A percentile compares a stretch with the other conserved stretches of the same genome.
phyloP scores from a whole-genome alignment of 23 tunicate genomes.

The Phallusia fumigata region DNA sequence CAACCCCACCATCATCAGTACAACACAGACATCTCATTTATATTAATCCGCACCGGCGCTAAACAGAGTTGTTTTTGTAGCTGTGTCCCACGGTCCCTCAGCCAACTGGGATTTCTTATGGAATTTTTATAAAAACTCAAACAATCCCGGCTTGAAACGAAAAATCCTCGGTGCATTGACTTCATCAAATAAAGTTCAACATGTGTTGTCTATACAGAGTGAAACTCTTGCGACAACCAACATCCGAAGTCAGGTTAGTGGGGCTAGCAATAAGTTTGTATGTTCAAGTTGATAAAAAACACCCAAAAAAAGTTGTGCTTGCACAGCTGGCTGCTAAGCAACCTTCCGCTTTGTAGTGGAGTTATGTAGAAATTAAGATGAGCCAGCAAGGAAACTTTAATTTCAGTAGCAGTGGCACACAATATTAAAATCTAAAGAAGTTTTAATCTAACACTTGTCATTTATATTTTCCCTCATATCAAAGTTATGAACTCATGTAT shows the following conservation, averaged over 20 bases:
- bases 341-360: too few relatives aligned
- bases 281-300: neutral
- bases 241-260: constrained; percentile 57
- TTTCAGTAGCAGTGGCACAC: too few relatives aligned
- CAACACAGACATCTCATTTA: too few relatives aligned
- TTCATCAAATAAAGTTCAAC: constrained; percentile 16
- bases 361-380: too few relatives aligned
- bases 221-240: constrained; percentile 46
- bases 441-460: too few relatives aligned
- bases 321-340: neutral
- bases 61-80: constrained; percentile 17
- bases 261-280: too few relatives aligned
- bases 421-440: too few relatives aligned
- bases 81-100: constrained; percentile 15
- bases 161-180: constrained; percentile 44
- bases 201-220: constrained; percentile 31
- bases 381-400: too few relatives aligned
- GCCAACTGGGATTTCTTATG: constrained; percentile 70
- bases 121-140: constrained; percentile 42
- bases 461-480: too few relatives aligned
- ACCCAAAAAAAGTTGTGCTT: neutral
- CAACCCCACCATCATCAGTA: too few relatives aligned
- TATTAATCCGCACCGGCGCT: too few relatives aligned
- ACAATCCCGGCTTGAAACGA: constrained; percentile 33
- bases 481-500: too few relatives aligned